A percentile compares a stretch with the other conserved stretches of the same genome.
phyloP scores from a whole-genome alignment of 2,113 vertebrate genomes.

The Nothobranchius kuhntae region DNA sequence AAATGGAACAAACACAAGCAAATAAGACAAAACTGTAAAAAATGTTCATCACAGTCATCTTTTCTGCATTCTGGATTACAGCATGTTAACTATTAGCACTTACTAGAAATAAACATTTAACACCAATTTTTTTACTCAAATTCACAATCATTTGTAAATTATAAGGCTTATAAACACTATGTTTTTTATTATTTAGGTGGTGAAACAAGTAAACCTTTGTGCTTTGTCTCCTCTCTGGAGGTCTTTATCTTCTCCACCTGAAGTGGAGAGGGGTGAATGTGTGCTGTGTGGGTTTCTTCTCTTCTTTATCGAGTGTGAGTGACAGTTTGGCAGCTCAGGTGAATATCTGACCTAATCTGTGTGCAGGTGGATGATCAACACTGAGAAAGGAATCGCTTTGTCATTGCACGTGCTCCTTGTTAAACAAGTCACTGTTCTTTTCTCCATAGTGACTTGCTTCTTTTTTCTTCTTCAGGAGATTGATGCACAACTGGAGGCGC shows the following conservation, averaged over 20 bases:
- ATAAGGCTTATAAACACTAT: neutral
- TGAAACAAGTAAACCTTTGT: constrained; percentile 23
- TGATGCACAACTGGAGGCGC: constrained; percentile 64
- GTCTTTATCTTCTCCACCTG: constrained; percentile 35
- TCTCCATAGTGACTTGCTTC: constrained; percentile 35
- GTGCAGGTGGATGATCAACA: constrained; percentile 73
- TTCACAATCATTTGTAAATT: neutral
- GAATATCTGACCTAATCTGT: constrained; percentile 78
- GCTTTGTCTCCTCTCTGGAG: constrained; percentile 34
- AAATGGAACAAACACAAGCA: neutral
- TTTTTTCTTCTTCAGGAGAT: constrained; percentile 37
- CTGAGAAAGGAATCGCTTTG: constrained; percentile 74
- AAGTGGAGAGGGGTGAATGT: constrained; percentile 55
- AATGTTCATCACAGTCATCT: too few species aligned
- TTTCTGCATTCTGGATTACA: too few species aligned
- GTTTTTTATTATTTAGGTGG: constrained; percentile 5
- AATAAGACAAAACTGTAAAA: neutral
- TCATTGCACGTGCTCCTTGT: constrained; percentile 78
- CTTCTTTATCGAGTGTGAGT: constrained; percentile 60
- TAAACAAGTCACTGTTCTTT: constrained; percentile 73
- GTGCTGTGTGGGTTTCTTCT: constrained; percentile 52
- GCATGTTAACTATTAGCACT: too few species aligned
- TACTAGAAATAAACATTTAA: neutral
- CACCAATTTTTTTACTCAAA: neutral
- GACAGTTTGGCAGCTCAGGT: constrained; percentile 75